Base-by-base conservation (phyloP, 2,113 vertebrate genomes). In the Stomatorhinus ivindoensis region DNA sequence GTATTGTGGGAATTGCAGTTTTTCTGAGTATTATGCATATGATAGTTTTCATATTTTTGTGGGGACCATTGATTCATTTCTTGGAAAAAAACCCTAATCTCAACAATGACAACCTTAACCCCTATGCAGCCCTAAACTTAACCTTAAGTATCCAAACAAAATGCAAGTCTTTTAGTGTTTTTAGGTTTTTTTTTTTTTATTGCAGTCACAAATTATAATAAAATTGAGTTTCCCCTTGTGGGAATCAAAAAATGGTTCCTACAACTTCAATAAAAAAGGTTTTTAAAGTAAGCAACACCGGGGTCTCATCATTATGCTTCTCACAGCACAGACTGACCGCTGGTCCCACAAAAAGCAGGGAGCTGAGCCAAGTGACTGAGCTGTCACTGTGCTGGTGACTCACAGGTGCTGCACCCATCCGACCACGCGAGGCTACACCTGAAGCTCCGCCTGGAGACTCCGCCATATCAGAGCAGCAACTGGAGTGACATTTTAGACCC, bases 1-100 rank as follows among this genome's bases (percentile, higher is more conserved):
- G 85, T 6, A 87, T 53, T 53, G 4, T 87, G 50, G 85, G 50
- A 87, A 35, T 55, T 87, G 85, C 39, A 87, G 85, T 87, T 35
- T 10, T 21, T 24, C 50, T 47, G n/a, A 69, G 27, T 69, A 27
- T 3, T n/a, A 13, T 27, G 31, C 61, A 11, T 27, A 69, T 31
- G 61, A 27, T 13, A 27, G 61, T 69, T 13, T 4, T 31, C 9
- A 31, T 69, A 69, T 31, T 27, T 31, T 69, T 13, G 1, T 13
- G 61, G 10, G n/a, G 61, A 31, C 10, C n/a, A 27, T 69, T 1
- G n/a, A 27, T 69, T 69, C 61, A 31, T 69, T 69, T 69, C n/a
- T 69, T 13, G 31, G 10, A n/a, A 11, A 69, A 11, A 31, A 69
- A 11, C n/a, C n/a, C n/a, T 31, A 65, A 69, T 31, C n/a, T 11